Evolutionary conservation across 2,797 vertebrate species (phyloP), one percentile per base, ranked within the genome.

Genomic region (Halcyon leucocephala): DNA sequence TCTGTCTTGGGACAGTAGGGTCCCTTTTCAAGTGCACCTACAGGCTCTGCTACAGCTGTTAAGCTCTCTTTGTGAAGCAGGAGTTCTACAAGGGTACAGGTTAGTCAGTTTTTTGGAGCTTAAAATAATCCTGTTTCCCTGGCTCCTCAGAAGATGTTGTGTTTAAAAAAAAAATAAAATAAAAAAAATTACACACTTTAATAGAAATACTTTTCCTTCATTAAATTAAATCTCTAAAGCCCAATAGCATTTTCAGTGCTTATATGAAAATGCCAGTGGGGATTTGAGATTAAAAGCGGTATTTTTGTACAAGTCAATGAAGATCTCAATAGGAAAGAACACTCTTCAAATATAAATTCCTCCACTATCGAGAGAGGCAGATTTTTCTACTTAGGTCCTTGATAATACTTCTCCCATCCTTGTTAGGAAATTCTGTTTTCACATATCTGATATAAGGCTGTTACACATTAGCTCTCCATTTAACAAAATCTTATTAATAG

Each of bases 151-250:
- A 98, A 98, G 95, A 98, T 97, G 97, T 94, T 97, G 92, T 96
- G 90, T 70, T 90, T 92, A 86, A 83, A 74, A 82, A 77, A 42
- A 57, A 86, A 82, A 77, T 4, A 93, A 90, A 90, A 97, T 95
- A 94, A 92, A 97, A 97, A 94, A 98, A 97, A 95, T 92, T 97
- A 92, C 86, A 93, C 90, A 95, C 92, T 98, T 98, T 98, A 98
- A 98, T 98, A 98, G 97, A 98, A 98, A 98, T 98, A 98, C 96
- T 98, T 98, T 98, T 98, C 98, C 97, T 98, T 98, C 97, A 97
- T 98, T 98, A 98, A 98, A 98, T 98, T 97, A 98, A 98, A 98
- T 98, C 98, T 98, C 98, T 97, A 98, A 98, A 98, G 98, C 98
- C 98, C 98, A 98, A 96, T 98, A 98, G 98, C 97, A 97, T 98